Evolutionary conservation across 2,797 vertebrate genomes (phyloP).

Genomic region (Myotis daubentonii): DNA sequence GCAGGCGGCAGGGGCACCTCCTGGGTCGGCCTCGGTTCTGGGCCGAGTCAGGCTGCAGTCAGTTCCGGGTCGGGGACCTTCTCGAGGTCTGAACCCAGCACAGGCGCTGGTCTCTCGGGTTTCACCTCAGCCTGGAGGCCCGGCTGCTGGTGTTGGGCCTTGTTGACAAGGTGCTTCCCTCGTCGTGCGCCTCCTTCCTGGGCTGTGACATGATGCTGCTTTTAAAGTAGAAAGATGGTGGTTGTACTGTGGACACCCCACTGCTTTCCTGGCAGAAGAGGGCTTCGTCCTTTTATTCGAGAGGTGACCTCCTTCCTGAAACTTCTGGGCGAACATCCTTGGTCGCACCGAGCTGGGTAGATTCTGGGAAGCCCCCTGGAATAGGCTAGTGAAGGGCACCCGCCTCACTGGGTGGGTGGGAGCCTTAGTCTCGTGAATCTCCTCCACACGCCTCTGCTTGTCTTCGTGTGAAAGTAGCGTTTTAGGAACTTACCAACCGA

Average conservation of each 20-base stretch:
- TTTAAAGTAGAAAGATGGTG: fast-evolving
- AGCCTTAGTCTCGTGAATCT: neutral
- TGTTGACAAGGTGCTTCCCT: fast-evolving
- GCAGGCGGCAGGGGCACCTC: fast-evolving
- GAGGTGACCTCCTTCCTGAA: neutral
- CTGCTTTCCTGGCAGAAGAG: fast-evolving
- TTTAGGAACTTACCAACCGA: neutral
- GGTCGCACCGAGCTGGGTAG: fast-evolving
- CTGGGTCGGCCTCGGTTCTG: too few relatives aligned
- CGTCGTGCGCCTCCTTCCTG: neutral
- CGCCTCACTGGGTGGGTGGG: neutral
- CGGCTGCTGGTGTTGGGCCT: fast-evolving
- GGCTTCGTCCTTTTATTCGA: neutral
- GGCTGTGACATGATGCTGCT: fast-evolving
- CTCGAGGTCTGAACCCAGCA: neutral
- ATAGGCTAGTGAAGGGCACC: neutral
- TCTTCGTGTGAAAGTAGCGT: neutral
- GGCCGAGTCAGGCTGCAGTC: neutral
- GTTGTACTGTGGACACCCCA: fast-evolving
- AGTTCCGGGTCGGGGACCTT: neutral
- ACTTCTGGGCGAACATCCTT: neutral
- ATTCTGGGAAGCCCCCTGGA: neutral
- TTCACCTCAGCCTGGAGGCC: too few relatives aligned
- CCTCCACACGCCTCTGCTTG: neutral
- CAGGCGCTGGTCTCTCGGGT: fast-evolving